Evolutionary conservation across 2,797 vertebrate genomes (phyloP), one percentile per base, ranked within the genome.

Genomic region (Rallus crepitans): DNA sequence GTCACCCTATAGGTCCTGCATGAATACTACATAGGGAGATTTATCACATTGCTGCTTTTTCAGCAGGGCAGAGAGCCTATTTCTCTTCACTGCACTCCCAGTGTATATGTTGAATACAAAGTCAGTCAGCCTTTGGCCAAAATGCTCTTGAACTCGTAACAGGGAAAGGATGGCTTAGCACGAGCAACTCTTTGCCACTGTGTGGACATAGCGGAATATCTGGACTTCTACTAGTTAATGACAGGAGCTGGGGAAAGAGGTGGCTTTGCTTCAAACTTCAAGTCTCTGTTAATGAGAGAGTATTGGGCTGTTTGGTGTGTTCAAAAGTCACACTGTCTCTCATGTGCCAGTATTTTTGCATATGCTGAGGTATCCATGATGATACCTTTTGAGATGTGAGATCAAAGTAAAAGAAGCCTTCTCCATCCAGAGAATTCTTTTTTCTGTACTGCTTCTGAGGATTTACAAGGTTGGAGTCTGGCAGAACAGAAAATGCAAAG

Each of bases 21-120:
- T 40, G 37, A 57, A 63, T 21, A 56, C 64, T 33, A 23, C 24
- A 33, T 0, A 4, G 1, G 4, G 45, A 94, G 16, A 56, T 60
- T 40, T 55, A 19, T 18, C 56, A 17, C 1, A 2, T 21, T 75
- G 30, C 65, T 81, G 47, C 45, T 25, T 3, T 71, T 69, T 37
- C 15, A 82, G 39, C 42, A 90, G 53, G n/a, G 23, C 57, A 76
- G 30, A 77, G 45, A 50, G 39, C 30, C 45, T 33, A 1, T 11
- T 57, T 23, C 31, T 66, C n/a, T 72, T 60, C 45, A 13, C 35
- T 10, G 15, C 3, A 15, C 24, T 48, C 50, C 39, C 56, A 55
- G 39, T 39, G 31, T 19, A 24, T 0, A 0, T 17, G 12, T 19
- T 24, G 53, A 52, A 13, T 13, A 47, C 48, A 73, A 79, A 71